Evolutionary conservation across 2,888 invertebrate genomes (phyloP).

Genomic region (Chrysopilus asiliformis): DNA sequence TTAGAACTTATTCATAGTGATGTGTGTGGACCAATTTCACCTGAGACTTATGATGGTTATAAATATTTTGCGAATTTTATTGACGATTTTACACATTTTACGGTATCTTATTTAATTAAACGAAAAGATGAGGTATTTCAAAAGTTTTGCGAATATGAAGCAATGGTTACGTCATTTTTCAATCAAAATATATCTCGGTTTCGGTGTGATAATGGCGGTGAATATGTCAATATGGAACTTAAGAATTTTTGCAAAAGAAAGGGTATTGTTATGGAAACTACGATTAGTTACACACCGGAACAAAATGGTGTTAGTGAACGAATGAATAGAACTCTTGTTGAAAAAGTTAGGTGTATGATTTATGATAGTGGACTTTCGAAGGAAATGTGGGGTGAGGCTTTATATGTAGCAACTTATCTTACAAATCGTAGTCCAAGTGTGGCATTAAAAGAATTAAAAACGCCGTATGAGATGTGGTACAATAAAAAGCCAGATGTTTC

Average conservation of each 20-base stretch:
- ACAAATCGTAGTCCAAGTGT: conserved; percentile 8
- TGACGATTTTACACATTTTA: no score
- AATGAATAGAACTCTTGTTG: background rate
- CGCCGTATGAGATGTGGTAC: conserved; percentile 13
- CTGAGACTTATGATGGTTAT: no score
- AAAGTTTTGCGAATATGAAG: no score
- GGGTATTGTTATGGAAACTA: background rate
- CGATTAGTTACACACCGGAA: background rate
- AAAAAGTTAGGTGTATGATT: background rate
- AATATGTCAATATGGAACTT: background rate
- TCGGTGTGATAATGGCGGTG: conserved; percentile 1
- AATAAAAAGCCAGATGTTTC: conserved; percentile 10
- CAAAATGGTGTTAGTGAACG: background rate
- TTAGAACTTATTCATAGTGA: no score
- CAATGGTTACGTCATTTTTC: no score
- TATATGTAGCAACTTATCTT: conserved; percentile 6
- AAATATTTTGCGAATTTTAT: no score
- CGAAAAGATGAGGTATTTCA: no score
- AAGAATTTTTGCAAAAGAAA: background rate
- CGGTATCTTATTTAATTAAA: no score
- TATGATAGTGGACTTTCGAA: background rate
- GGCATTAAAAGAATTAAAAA: conserved; percentile 2
- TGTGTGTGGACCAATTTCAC: no score
- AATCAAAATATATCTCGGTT: no score
- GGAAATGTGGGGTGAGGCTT: conserved; percentile 6